Percentiles rank a stretch among this genome's conserved stretches.
Evolutionary conservation across 1,140 invertebrate genomes (phyloP).

Genomic region (Nephotettix cincticeps): DNA sequence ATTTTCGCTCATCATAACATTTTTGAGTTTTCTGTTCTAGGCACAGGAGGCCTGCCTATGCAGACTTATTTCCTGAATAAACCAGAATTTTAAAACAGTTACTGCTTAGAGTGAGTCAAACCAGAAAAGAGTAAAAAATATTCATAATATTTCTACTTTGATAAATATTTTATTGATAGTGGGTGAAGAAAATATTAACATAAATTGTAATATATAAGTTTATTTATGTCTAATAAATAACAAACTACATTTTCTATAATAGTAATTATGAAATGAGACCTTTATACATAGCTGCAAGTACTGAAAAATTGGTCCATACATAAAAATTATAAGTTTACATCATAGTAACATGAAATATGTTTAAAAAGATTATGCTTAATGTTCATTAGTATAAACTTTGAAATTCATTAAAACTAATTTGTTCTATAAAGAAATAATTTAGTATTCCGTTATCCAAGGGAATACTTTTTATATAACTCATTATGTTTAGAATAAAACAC

Average conservation of each 20-base stretch:
- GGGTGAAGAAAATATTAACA: neutral
- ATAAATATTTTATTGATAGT: neutral
- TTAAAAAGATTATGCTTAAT: no score
- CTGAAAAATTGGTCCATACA: neutral
- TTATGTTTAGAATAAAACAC: no score
- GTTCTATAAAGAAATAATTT: no score
- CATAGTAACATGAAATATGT: no score
- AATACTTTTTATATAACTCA: no score
- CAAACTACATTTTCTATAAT: slow-evolving; percentile 4
- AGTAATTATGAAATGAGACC: slow-evolving; percentile 1
- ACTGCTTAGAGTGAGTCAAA: neutral
- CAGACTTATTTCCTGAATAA: neutral
- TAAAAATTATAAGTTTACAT: no score
- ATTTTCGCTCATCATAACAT: no score
- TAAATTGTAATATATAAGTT: neutral
- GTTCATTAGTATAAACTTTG: no score
- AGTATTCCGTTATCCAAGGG: no score
- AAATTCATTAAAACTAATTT: no score
- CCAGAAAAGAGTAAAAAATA: neutral
- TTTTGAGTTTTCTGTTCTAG: no score
- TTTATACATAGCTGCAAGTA: neutral
- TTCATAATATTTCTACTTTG: neutral
- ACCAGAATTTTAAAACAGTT: neutral
- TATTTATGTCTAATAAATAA: slow-evolving; percentile 18
- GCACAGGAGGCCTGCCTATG: neutral